Evolutionary conservation across 2,113 vertebrate genomes (phyloP), one percentile per base, ranked within the genome.

Genomic region (Nibea albiflora): DNA sequence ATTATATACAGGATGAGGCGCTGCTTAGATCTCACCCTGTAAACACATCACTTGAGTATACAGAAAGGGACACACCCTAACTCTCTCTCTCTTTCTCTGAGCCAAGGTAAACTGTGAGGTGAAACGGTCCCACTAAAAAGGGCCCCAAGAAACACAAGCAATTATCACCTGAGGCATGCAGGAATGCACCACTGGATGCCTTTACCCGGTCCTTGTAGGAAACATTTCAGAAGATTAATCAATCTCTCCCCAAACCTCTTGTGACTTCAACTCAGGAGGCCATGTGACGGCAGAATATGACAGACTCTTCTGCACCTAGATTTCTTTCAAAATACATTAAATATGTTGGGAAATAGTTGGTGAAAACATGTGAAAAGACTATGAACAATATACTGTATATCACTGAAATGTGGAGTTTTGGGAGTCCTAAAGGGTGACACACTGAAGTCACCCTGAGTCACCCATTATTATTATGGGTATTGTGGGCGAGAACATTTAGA

Each of bases 81-180:
- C n/a, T 53, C 28, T 39, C 47, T 52, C 22, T 76, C n/a, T 53
- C 20, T 39, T 31, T 52, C 22, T 76, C 52, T 65, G 11, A 65
- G 22, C 47, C 49, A 31, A 46, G 12, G 42, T 47, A 60, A 50
- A 62, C 14, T 26, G n/a, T 42, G 66, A 22, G 46, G 31, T 62
- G 22, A 44, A 44, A 78, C 1, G 0, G n/a, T 22, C n/a, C 53
- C 46, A 50, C 9, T 47, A 24, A 50, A 2, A 58, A 60, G 3
- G 17, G 15, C 46, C 35, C 14, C 31, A 28, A 8, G 19, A 70
- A 67, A 50, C 46, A 11, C 46, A 42, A 16, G 31, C 2, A 3
- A 26, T 65, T 66, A 61, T 24, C 26, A 15, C 46, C 50, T 14
- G 15, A 52, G 7, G 6, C 20, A 28, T 4, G 4, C 5, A 16